A percentile compares a stretch with the other conserved stretches of the same genome.
Conservation (phyloP, 2,888 invertebrate species). For the Plebejus melissa region DNA sequence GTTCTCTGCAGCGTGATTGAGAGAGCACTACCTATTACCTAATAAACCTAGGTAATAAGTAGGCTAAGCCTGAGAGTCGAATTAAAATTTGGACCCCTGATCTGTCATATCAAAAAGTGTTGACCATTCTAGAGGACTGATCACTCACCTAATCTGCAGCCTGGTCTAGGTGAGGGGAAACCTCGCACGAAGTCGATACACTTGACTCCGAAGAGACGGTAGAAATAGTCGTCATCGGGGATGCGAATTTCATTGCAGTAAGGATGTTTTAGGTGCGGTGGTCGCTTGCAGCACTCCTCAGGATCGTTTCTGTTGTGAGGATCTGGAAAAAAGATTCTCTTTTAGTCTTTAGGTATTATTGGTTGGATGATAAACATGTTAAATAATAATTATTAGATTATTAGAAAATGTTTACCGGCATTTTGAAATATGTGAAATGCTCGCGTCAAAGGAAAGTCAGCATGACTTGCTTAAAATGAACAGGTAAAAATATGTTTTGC, state of each 20-base stretch:
- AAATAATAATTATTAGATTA: too few relatives aligned
- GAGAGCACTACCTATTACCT: too few relatives aligned
- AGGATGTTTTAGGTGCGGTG: slow-evolving; percentile 90
- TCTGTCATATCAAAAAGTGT: too few relatives aligned
- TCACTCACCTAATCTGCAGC: slow-evolving; percentile 89
- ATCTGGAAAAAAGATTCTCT: slow-evolving; percentile 71
- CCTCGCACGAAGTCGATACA: slow-evolving; percentile 95
- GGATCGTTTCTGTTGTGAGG: slow-evolving; percentile 92
- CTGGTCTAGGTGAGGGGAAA: slow-evolving; percentile 91
- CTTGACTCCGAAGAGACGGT: slow-evolving; percentile 88
- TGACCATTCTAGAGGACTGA: not conserved
- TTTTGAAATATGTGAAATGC: not conserved
- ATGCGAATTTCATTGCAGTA: slow-evolving; percentile 94
- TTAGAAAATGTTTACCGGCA: not conserved
- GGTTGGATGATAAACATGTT: not conserved
- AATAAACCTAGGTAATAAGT: too few relatives aligned
- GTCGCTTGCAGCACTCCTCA: slow-evolving; percentile 92
- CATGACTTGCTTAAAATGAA: not conserved
- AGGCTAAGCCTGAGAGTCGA: too few relatives aligned
- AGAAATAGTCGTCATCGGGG: slow-evolving; percentile 95
- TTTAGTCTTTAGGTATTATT: not conserved
- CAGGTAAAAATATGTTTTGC: not conserved
- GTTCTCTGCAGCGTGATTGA: too few relatives aligned
- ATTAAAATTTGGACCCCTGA: too few relatives aligned
- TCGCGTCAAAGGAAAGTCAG: not conserved